These are phyloP conservation scores for Catotricha subobsoleta DNA, from an alignment of 2,888 invertebrate genomes.

Conservation along the genomic window DNA sequence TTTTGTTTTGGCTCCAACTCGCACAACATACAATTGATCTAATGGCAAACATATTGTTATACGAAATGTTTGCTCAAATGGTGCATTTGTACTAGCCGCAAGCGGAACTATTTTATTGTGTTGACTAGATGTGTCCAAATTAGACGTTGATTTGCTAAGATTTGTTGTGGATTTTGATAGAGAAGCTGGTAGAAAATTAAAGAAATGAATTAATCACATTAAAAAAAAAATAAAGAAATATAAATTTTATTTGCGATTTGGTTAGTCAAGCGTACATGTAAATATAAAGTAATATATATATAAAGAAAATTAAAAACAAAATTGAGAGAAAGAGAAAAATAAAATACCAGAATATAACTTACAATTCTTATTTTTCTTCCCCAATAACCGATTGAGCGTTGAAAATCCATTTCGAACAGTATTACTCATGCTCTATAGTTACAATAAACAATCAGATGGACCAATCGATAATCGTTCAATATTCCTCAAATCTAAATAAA, in stretches of 20 bases:
- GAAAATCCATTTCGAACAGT: conserved; percentile 22
- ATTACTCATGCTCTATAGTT: no score
- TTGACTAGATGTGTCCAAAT: conserved; percentile 26
- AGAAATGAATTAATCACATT: not conserved
- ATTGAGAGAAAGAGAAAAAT: not conserved
- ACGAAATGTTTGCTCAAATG: conserved; percentile 30
- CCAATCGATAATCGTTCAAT: no score
- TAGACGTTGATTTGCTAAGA: conserved; percentile 19
- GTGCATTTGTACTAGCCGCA: conserved; percentile 27
- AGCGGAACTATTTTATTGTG: conserved; percentile 28
- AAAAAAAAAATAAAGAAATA: no score
- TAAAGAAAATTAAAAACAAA: no score
- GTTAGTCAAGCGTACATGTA: no score
- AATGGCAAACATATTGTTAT: conserved; percentile 53
- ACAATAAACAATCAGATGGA: no score
- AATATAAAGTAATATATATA: no score
- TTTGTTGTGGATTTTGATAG: conserved; percentile 12
- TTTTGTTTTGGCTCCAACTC: conserved; percentile 50
- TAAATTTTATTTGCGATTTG: no score
- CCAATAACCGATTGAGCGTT: conserved; percentile 29
- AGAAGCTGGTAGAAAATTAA: no score
- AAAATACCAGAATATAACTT: conserved; percentile 12
- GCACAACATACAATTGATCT: conserved; percentile 58
- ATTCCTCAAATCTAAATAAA: no score
- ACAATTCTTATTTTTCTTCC: conserved; percentile 27